Evolutionary conservation across 2,888 invertebrate genomes (phyloP).

Genomic region (Digitonthophagus gazella): DNA sequence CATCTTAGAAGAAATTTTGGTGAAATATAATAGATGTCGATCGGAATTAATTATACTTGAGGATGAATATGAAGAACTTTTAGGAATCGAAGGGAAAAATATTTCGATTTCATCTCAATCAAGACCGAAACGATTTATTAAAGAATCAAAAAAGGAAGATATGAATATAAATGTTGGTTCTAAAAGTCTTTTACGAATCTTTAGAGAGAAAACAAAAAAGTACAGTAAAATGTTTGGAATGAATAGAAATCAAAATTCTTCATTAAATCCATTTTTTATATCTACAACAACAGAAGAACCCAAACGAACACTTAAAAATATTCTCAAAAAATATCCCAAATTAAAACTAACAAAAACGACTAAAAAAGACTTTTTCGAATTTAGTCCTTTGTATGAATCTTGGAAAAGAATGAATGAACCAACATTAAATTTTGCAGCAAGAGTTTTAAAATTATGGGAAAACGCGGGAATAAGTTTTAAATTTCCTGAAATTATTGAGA

Average conservation of each 20-base stretch:
- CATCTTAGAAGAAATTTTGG: slow-evolving; percentile 41
- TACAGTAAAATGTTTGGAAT: neutral
- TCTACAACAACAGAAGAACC: slow-evolving; percentile 12
- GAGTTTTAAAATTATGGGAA: slow-evolving; percentile 57
- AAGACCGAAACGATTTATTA: slow-evolving; percentile 25
- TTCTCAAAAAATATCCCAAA: slow-evolving; percentile 49
- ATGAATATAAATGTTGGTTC: slow-evolving; percentile 32
- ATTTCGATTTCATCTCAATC: neutral
- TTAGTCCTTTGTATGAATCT: slow-evolving; percentile 53
- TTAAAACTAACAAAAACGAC: slow-evolving; percentile 51
- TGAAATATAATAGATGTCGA: slow-evolving; percentile 42
- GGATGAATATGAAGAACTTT: slow-evolving; percentile 23
- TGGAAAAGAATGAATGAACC: slow-evolving; percentile 54
- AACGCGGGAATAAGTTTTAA: slow-evolving; percentile 54
- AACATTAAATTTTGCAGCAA: slow-evolving; percentile 54
- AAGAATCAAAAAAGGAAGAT: slow-evolving; percentile 11
- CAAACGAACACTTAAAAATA: slow-evolving; percentile 34
- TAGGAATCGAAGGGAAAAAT: slow-evolving; percentile 19
- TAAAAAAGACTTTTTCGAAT: slow-evolving; percentile 52
- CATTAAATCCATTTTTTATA: neutral
- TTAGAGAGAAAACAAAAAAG: slow-evolving; percentile 16
- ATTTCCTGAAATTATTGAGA: slow-evolving; percentile 28
- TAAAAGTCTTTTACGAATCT: slow-evolving; percentile 30
- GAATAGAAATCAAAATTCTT: slow-evolving; percentile 17
- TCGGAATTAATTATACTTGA: slow-evolving; percentile 42